Conservation (phyloP, 1,140 invertebrate genomes). For the Tetramorium parvispinum region DNA sequence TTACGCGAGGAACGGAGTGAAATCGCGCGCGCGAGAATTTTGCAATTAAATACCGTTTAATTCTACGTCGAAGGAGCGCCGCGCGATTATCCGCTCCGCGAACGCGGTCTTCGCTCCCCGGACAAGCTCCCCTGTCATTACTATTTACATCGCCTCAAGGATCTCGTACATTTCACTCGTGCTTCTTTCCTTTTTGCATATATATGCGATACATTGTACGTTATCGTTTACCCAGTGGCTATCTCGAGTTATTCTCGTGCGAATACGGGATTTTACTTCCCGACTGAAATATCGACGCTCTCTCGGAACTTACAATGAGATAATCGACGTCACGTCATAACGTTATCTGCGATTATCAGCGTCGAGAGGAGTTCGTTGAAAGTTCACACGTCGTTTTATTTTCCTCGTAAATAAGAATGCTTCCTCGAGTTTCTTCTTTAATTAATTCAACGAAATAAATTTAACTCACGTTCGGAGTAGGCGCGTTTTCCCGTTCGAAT, state of each 20-base stretch:
- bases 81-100: slow-evolving; percentile 12
- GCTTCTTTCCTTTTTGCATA: too few relatives aligned
- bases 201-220: too few relatives aligned
- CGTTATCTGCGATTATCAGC: background rate
- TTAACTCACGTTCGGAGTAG: background rate
- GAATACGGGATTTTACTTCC: background rate
- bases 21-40: slow-evolving; percentile 24
- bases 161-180: too few relatives aligned
- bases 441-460: background rate
- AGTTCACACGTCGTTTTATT: background rate
- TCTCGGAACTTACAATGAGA: background rate
- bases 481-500: background rate
- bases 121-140: slow-evolving; percentile 23
- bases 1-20: slow-evolving; percentile 22
- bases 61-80: background rate
- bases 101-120: slow-evolving; percentile 11
- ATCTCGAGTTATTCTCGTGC: background rate
- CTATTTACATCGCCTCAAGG: slow-evolving; percentile 5
- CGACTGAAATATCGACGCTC: background rate
- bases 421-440: background rate
- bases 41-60: slow-evolving; percentile 57
- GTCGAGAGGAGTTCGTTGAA: background rate
- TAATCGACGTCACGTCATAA: background rate
- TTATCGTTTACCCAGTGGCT: too few relatives aligned
- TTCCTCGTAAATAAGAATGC: background rate